A percentile compares a stretch with the other conserved stretches of the same genome.
These are phyloP conservation scores for Metalampra italica DNA, from an alignment of 2,888 invertebrate species.

Conservation along the genomic window DNA sequence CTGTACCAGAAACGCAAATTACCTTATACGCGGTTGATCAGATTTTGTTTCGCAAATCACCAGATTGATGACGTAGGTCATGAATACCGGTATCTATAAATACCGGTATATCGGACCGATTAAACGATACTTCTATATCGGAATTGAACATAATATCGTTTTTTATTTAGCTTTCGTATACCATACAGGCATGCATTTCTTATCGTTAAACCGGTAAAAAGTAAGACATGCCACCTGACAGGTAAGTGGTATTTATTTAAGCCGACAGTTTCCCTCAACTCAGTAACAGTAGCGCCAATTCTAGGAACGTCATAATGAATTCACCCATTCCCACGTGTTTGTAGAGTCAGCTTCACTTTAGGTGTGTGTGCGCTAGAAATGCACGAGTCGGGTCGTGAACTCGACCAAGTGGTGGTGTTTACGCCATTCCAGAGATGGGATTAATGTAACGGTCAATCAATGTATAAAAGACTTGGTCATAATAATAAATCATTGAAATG, in stretches of 20 bases:
- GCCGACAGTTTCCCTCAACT: not conserved
- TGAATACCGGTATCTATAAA: too few species aligned
- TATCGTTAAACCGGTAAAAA: not conserved
- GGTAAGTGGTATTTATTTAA: not conserved
- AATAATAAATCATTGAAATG: too few species aligned
- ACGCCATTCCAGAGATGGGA: not conserved
- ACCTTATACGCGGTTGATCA: too few species aligned
- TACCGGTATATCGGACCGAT: too few species aligned
- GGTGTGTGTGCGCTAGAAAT: constrained; percentile 10
- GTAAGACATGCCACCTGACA: too few species aligned
- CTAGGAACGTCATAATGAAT: not conserved
- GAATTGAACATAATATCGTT: too few species aligned
- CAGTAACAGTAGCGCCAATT: constrained; percentile 1
- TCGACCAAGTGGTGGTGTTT: not conserved
- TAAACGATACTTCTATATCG: too few species aligned
- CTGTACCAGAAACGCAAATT: too few species aligned
- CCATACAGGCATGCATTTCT: not conserved
- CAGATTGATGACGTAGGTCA: too few species aligned
- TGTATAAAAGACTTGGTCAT: too few species aligned
- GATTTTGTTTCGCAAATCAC: too few species aligned
- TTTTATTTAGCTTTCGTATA: too few species aligned
- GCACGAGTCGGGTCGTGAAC: constrained; percentile 15
- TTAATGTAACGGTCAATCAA: not conserved
- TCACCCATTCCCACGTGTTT: constrained; percentile 4
- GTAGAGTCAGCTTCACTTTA: not conserved